Base-by-base conservation (phyloP, 2,113 vertebrate genomes). In the Dipodomys ordii region DNA sequence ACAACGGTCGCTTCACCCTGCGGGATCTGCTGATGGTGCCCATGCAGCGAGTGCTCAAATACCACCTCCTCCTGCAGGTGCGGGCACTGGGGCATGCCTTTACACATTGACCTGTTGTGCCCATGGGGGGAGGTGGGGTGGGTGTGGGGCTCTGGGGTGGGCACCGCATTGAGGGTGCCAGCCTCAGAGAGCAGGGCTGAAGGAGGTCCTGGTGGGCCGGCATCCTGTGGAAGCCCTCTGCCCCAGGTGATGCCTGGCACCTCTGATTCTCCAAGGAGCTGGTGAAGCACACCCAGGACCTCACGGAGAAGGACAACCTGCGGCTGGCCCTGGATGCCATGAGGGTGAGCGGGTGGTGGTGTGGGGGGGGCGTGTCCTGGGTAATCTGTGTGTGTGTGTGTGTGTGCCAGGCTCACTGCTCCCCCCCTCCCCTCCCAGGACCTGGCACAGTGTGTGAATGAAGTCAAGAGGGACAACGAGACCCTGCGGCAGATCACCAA, bases 1-100 rank as follows among this genome's bases (percentile, higher is more conserved):
- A 99, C 93, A 99, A 98, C 0, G 99, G 99, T 0, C 98, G 99
- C 32, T 99, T 99, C 97, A 98, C 99, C 72, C 97, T 99, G 78
- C 95, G 99, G 92, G 99, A 99, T 92, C 98, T 99, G 32, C 98
- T 99, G 46, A 99, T 99, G 99, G 99, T 99, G 6, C 99, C 99
- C 0, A 99, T 99, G 98, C 99, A 99, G 96, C 97, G 99, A 20
- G 99, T 99, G 19, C 98, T 99, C 23, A 99, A 99, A 92, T 99
- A 99, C 62, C 99, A 99, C 95, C 98, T 99, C n/a, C 97, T 98
- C 0, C 97, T 98, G 30, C 98, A 98, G 98, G 98, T 98, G 94
- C 83, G 22, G 30, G 15, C 13, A 19, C 10, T 9, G 85, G 35
- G 2, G 6, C n/a, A 25, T 23, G 25, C 25, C 39, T 7, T 28